phyloP scores from a whole-genome alignment of 30 jellyfish, hydroid and myxozoan genomes.

The Hydractinia symbiolongicarpus region DNA sequence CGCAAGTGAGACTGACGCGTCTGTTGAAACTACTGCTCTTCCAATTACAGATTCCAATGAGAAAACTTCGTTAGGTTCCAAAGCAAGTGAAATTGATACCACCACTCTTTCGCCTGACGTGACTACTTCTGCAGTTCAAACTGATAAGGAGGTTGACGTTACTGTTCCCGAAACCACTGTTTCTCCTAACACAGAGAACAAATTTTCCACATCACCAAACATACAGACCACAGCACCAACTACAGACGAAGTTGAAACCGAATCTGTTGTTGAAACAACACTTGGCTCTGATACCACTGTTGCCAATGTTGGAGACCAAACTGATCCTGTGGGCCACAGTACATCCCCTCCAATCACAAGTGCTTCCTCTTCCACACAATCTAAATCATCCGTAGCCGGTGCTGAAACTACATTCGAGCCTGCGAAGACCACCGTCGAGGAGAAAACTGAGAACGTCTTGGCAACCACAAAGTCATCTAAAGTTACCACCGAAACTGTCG shows the following conservation, averaged over 20 bases:
- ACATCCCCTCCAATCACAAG: no score
- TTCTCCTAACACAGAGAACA: background rate
- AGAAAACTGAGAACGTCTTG: background rate
- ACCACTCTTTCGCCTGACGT: background rate
- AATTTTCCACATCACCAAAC: no score
- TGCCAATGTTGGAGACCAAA: background rate
- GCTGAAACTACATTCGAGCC: background rate
- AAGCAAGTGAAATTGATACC: background rate
- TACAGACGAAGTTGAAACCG: background rate
- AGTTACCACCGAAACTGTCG: slow-evolving; percentile 16
- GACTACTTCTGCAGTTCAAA: background rate
- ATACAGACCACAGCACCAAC: no score
- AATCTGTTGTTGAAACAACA: background rate
- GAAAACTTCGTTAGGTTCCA: background rate
- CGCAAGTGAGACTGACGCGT: background rate
- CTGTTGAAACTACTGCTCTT: slow-evolving; percentile 4
- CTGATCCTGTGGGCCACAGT: no score
- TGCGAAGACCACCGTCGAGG: background rate
- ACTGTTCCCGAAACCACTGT: background rate
- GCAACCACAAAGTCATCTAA: slow-evolving; percentile 3
- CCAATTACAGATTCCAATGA: background rate
- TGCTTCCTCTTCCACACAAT: no score
- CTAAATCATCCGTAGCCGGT: background rate
- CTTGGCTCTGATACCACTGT: background rate
- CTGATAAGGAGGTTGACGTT: background rate